phyloP scores from a whole-genome alignment of 2,113 vertebrate genomes.

The Prionailurus viverrinus region DNA sequence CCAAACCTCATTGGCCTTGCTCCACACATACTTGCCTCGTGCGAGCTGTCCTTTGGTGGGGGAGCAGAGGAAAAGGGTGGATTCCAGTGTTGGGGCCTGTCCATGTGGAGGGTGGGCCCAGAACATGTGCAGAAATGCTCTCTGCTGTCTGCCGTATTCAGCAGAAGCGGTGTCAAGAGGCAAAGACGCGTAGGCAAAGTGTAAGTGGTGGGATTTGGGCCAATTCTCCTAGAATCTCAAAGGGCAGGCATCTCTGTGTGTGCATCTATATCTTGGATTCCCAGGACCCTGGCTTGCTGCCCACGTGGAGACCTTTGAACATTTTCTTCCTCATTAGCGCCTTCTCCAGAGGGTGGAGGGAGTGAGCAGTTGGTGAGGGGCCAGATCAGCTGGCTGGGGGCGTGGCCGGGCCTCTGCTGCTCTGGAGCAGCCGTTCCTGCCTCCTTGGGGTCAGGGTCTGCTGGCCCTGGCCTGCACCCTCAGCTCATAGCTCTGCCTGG shows the following conservation, averaged over 20 bases:
- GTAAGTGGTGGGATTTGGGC: background rate
- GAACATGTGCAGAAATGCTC: background rate
- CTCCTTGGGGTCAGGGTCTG: background rate
- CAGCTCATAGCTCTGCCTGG: background rate
- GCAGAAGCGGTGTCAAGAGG: background rate
- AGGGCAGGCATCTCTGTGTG: background rate
- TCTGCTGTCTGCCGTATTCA: background rate
- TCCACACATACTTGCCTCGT: accelerated
- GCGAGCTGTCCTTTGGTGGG: too few relatives aligned
- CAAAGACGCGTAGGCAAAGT: accelerated
- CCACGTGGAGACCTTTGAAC: background rate
- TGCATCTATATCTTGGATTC: background rate
- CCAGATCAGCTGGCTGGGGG: background rate
- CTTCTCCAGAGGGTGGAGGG: background rate
- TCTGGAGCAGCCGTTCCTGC: background rate
- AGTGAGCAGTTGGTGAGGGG: background rate
- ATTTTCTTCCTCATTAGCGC: background rate
- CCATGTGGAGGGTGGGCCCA: background rate
- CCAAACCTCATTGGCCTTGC: accelerated
- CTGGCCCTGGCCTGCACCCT: background rate
- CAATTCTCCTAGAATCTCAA: background rate
- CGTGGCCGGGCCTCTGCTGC: background rate
- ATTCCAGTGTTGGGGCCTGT: background rate
- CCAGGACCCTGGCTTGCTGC: background rate
- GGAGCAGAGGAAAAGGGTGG: background rate